A percentile compares a stretch with the other conserved stretches of the same genome.
Conservation (phyloP, 1,140 invertebrate genomes). For the Drosophila bocki region DNA sequence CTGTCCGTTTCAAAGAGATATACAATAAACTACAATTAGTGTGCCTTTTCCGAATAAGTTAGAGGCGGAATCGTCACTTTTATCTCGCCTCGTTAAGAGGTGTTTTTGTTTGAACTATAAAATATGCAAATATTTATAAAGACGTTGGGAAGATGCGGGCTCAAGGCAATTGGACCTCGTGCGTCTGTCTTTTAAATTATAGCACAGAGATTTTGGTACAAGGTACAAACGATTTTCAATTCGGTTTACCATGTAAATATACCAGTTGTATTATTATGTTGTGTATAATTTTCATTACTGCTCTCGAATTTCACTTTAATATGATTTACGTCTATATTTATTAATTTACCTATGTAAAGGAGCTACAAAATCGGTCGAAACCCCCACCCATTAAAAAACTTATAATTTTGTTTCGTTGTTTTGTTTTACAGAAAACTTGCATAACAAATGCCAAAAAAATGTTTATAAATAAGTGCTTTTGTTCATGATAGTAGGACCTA, state of each 20-base stretch:
- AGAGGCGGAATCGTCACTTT: neutral
- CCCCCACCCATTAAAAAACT: neutral
- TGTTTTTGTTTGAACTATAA: neutral
- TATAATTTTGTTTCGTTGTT: neutral
- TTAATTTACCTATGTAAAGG: too few relatives aligned
- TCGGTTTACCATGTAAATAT: too few relatives aligned
- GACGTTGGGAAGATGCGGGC: neutral
- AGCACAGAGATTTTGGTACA: too few relatives aligned
- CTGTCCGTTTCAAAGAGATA: neutral
- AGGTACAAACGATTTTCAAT: too few relatives aligned
- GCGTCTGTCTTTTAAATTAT: too few relatives aligned
- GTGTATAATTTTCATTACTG: too few relatives aligned
- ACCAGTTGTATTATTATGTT: too few relatives aligned
- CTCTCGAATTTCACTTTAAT: too few relatives aligned
- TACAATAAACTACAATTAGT: too few relatives aligned
- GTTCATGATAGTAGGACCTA: constrained; percentile 56
- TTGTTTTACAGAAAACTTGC: constrained; percentile 39
- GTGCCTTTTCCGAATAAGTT: neutral
- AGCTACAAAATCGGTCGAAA: neutral
- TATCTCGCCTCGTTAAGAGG: neutral
- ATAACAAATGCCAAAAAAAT: constrained; percentile 66
- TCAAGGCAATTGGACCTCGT: too few relatives aligned
- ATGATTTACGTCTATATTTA: too few relatives aligned
- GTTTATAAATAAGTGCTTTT: constrained; percentile 73
- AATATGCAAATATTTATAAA: neutral